phyloP scores from a whole-genome alignment of 2,797 vertebrate genomes.

The Pelodytes ibericus region DNA sequence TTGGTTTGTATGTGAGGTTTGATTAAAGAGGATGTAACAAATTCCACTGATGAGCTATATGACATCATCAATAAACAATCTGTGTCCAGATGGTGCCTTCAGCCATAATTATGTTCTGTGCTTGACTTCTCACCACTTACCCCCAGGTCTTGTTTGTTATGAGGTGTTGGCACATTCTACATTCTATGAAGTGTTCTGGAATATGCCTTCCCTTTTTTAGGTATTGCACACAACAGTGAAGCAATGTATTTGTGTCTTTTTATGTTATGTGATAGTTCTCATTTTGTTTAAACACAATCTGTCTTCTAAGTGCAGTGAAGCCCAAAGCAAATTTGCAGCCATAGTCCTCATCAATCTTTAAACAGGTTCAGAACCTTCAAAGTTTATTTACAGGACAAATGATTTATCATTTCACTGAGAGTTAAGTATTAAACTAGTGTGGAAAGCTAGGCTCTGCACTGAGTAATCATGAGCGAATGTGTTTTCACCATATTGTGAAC shows the following conservation, averaged over 20 bases:
- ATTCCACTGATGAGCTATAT: conserved; percentile 10
- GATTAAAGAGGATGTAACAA: conserved; percentile 7
- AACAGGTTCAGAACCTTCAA: neutral
- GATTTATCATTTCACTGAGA: neutral
- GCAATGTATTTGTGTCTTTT: conserved; percentile 1
- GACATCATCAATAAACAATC: conserved; percentile 31
- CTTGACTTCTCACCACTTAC: conserved; percentile 26
- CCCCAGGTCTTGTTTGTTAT: conserved; percentile 14
- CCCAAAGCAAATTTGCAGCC: conserved; percentile 7
- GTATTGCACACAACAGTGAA: conserved; percentile 14
- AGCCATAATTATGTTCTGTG: neutral
- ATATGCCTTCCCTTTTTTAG: conserved; percentile 27
- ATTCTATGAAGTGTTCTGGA: neutral
- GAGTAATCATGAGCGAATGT: too few relatives aligned
- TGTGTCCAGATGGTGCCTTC: conserved; percentile 2
- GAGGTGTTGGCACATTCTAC: conserved; percentile 20
- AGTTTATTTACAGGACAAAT: conserved; percentile 16
- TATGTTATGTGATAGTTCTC: neutral
- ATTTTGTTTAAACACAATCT: conserved; percentile 20
- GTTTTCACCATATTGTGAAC: too few relatives aligned
- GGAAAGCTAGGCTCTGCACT: conserved; percentile 7
- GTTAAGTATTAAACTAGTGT: neutral
- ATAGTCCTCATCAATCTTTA: conserved; percentile 3
- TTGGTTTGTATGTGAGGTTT: neutral
- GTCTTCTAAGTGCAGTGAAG: neutral